Conservation (phyloP, 2,113 vertebrate species). For the Hippocampus mohnikei region DNA sequence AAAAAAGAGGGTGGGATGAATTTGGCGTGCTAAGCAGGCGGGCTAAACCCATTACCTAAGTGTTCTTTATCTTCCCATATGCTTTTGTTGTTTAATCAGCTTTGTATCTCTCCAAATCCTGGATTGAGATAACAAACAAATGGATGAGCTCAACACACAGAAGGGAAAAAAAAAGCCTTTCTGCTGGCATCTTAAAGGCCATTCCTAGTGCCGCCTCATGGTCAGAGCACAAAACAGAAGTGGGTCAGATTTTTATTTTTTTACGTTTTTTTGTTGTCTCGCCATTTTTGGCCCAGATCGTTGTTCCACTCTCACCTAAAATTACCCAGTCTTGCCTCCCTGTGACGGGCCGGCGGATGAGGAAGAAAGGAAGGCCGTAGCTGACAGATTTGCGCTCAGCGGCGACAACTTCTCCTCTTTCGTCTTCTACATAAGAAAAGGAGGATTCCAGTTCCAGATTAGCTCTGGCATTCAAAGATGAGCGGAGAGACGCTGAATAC, state of each 20-base stretch:
- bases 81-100: constrained; percentile 84
- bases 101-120: constrained; percentile 84
- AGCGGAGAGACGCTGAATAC: constrained; percentile 55
- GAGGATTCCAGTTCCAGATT: constrained; percentile 75
- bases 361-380: constrained; percentile 40
- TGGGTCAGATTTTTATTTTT: constrained; percentile 15
- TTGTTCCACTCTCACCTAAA: constrained; percentile 15
- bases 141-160: constrained; percentile 65
- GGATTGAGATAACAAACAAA: constrained; percentile 85
- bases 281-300: constrained; percentile 19
- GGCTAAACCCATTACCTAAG: constrained; percentile 83
- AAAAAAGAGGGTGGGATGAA: constrained; percentile 49
- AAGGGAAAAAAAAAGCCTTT: constrained; percentile 71
- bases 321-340: background rate
- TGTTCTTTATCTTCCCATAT: constrained; percentile 78
- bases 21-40: constrained; percentile 71
- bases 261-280: background rate
- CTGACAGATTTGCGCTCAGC: constrained; percentile 62
- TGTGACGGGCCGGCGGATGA: constrained; percentile 11
- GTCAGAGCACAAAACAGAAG: constrained; percentile 45
- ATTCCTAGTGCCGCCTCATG: constrained; percentile 46
- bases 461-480: constrained; percentile 64
- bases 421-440: constrained; percentile 70
- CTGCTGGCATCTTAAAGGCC: constrained; percentile 51
- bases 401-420: constrained; percentile 46